Evolutionary conservation across 2,797 vertebrate genomes (phyloP), one percentile per base, ranked within the genome.

Genomic region (Neosalanx taihuensis): DNA sequence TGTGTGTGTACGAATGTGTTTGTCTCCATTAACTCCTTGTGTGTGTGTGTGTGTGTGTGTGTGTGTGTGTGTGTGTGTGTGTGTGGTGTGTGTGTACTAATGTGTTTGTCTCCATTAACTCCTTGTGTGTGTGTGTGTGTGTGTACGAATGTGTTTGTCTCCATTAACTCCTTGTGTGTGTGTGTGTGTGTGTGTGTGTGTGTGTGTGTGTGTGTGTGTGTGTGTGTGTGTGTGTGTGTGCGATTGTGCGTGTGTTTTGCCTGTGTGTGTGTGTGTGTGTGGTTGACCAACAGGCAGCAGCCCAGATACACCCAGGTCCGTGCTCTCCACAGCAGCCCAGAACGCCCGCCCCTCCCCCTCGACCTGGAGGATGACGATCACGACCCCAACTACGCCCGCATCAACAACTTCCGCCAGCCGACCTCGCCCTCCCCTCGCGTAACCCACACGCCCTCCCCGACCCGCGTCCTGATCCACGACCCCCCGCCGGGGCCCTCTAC

Each of bases 311-410:
- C 92, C 1, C 93, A 95, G 66, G 57, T 92, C 81, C 84, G 87
- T 46, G 89, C 93, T 2, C 91, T 91, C 57, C 90, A 92, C 1
- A 64, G 81, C 66, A 92, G 90, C 78, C 87, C 84, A 0, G 92
- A 94, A 70, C 91, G 85, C 64, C 76, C 73, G 15, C 5, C 81
- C 20, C 63, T 90, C 37, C 94, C 92, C 35, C 35, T 37, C 0
- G 92, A 95, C 20, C 83, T 96, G 31, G 95, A 97, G 0, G 97
- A 98, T 20, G 95, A 98, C 68, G 96, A 98, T 69, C 83, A 86
- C 33, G 96, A 98, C 88, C 96, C 96, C 18, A 97, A 96, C 92
- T 99, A 98, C 6, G 96, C 96, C 70, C 93, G 94, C 83, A 95
- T 99, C 79, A 94, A 90, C 89, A 92, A 94, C 85, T 99, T 98